phyloP scores from a whole-genome alignment of 2,797 vertebrate genomes.

The Holocentrus rufus region DNA sequence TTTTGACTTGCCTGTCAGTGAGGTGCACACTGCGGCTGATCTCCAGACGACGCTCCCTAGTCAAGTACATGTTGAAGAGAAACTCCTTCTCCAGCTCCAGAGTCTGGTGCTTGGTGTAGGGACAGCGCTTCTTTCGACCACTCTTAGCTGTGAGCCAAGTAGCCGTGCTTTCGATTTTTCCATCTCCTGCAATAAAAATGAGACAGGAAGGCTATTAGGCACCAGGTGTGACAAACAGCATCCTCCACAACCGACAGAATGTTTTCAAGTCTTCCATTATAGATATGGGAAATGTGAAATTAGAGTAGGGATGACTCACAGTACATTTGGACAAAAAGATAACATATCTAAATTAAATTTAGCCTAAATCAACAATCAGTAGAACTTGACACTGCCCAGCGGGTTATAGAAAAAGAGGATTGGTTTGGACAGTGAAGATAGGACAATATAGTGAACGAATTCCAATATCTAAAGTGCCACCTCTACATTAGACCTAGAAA shows the following conservation, averaged over 20 bases:
- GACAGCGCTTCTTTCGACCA: conserved; percentile 97
- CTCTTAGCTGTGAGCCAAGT: conserved; percentile 98
- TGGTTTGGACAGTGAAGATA: background rate
- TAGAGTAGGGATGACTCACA: background rate
- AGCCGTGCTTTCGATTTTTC: conserved; percentile 89
- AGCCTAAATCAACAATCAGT: no score
- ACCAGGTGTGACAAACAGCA: conserved; percentile 51
- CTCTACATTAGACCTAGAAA: no score
- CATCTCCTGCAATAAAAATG: conserved; percentile 83
- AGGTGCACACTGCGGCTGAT: conserved; percentile 98
- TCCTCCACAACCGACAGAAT: background rate
- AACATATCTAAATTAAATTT: no score
- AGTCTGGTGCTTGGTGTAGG: conserved; percentile 98
- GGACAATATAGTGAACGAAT: background rate
- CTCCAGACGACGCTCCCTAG: conserved; percentile 97
- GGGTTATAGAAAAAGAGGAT: background rate
- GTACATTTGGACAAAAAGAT: background rate
- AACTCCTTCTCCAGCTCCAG: conserved; percentile 99
- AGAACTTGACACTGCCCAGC: background rate
- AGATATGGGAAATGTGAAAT: no score
- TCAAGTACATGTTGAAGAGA: conserved; percentile 99
- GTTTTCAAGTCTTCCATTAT: background rate
- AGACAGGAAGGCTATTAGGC: conserved; percentile 36
- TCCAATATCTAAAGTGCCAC: background rate
- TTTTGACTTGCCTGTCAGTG: conserved; percentile 99